Conservation (phyloP, 2,888 invertebrate genomes). For the Microplitis deprimator region DNA sequence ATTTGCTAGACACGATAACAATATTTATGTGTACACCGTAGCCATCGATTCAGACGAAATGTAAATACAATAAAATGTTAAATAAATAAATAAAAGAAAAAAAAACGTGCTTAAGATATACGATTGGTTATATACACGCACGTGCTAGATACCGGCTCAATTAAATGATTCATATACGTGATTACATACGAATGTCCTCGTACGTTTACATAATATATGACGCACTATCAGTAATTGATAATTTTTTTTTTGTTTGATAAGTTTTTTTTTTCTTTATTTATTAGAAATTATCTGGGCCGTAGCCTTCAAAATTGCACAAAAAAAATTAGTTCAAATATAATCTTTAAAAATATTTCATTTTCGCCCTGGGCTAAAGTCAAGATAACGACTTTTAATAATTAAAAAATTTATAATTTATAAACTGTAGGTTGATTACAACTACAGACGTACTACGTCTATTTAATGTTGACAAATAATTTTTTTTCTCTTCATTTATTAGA, state of each 20-base stretch:
- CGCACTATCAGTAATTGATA: background rate
- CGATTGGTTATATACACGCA: slow-evolving; percentile 27
- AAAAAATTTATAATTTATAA: no score
- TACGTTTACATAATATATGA: slow-evolving; percentile 3
- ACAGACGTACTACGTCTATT: no score
- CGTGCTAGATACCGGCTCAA: slow-evolving; percentile 20
- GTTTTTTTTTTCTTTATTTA: no score
- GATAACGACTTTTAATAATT: no score
- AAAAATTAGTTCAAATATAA: no score
- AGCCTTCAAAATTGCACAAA: no score
- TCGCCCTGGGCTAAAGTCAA: no score
- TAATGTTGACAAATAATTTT: no score
- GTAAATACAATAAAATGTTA: background rate
- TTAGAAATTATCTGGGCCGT: no score
- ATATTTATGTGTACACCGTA: slow-evolving; percentile 14
- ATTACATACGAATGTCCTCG: slow-evolving; percentile 18
- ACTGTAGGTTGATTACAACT: no score
- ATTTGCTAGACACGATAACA: background rate
- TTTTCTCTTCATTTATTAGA: no score
- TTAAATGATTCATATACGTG: slow-evolving; percentile 25
- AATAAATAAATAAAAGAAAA: background rate
- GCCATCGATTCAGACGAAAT: background rate
- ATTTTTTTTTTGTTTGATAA: background rate
- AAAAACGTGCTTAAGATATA: slow-evolving; percentile 2
- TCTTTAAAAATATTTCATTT: no score